Percentiles rank a stretch among this genome's conserved stretches.
phyloP scores from a whole-genome alignment of 2,888 invertebrate species.

The Apotomis turbidana region DNA sequence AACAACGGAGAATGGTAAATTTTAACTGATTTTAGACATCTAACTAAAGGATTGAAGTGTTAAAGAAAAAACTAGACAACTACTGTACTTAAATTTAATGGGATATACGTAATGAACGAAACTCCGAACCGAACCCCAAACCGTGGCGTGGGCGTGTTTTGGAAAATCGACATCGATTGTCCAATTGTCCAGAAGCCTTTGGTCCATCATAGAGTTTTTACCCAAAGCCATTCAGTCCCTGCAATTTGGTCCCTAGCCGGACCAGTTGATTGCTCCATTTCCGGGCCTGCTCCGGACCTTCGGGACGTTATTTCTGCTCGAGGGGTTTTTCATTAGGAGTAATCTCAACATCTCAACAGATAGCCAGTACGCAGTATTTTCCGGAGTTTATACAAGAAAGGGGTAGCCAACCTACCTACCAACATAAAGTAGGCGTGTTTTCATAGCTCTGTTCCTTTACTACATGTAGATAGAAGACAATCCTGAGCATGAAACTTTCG shows the following conservation, averaged over 20 bases:
- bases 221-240: slow-evolving; percentile 18
- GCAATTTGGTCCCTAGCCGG: slow-evolving; percentile 18
- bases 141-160: neutral
- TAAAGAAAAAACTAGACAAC: neutral
- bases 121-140: too few species aligned
- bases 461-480: too few species aligned
- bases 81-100: neutral
- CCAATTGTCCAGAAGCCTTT: slow-evolving; percentile 7
- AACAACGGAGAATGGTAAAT: too few species aligned
- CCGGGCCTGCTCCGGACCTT: slow-evolving; percentile 10
- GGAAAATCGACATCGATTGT: slow-evolving; percentile 1
- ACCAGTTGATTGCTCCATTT: slow-evolving; percentile 26
- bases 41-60: too few species aligned
- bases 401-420: neutral
- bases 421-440: too few species aligned
- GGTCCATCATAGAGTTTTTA: neutral
- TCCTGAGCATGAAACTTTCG: too few species aligned
- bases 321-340: slow-evolving; percentile 16
- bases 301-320: slow-evolving; percentile 13
- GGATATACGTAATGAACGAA: neutral
- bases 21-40: too few species aligned
- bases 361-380: neutral
- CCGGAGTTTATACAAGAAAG: neutral
- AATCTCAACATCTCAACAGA: slow-evolving; percentile 12
- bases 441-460: too few species aligned